phyloP scores from a whole-genome alignment of 2,888 invertebrate species.

The Aleiodes leptofemur region DNA sequence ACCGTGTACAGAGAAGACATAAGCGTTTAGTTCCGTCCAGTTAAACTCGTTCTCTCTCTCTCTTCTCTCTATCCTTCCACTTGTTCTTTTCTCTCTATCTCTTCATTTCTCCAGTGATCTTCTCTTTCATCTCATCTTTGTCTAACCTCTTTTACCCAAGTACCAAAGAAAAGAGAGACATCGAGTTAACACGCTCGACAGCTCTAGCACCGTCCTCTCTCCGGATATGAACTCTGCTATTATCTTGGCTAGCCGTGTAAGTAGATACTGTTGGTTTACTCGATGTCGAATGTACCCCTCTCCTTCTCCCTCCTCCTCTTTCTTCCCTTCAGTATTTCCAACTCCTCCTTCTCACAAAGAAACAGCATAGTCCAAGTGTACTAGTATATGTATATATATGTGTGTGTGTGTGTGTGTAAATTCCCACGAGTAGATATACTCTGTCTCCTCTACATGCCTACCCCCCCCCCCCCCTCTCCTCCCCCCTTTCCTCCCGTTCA shows the following conservation, averaged over 20 bases:
- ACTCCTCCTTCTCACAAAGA: constrained; percentile 36
- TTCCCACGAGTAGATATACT: constrained; percentile 50
- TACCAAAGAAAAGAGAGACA: constrained; percentile 46
- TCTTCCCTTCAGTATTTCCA: background rate
- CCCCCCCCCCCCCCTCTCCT: background rate
- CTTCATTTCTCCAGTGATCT: background rate
- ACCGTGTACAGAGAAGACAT: background rate
- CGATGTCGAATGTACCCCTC: constrained; percentile 58
- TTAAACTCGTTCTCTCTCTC: constrained; percentile 7
- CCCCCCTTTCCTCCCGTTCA: background rate
- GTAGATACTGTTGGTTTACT: constrained; percentile 62
- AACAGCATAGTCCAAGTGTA: constrained; percentile 43
- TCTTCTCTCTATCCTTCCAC: background rate
- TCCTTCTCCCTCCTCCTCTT: constrained; percentile 1
- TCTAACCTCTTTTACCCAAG: constrained; percentile 38
- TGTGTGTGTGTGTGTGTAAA: constrained; percentile 43
- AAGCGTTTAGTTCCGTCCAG: constrained; percentile 29
- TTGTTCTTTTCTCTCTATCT: background rate
- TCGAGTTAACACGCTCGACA: constrained; percentile 43
- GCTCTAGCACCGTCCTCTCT: constrained; percentile 36
- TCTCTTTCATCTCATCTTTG: background rate
- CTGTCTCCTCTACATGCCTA: background rate
- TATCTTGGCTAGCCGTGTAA: constrained; percentile 49
- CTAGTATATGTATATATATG: too few relatives aligned
- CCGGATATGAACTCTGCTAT: constrained; percentile 49